These are phyloP conservation scores for Piprites chloris DNA, from an alignment of 2,113 vertebrate genomes.

Conservation along the genomic window DNA sequence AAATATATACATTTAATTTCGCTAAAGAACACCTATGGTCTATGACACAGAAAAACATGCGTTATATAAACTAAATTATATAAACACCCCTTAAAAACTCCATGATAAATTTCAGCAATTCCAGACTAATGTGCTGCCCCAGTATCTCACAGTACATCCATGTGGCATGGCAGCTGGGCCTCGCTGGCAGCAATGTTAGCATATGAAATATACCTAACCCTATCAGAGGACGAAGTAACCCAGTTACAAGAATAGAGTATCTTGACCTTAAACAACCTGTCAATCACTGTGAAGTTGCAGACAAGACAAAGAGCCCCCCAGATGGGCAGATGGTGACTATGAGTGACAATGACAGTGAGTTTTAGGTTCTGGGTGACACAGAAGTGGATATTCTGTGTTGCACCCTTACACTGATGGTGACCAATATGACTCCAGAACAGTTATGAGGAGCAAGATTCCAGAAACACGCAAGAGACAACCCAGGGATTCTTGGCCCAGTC, in stretches of 20 bases:
- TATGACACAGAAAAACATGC: neutral
- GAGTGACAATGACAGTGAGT: neutral
- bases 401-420: neutral
- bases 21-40: neutral
- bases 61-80: neutral
- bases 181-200: neutral
- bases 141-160: neutral
- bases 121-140: accelerated
- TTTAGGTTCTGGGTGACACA: neutral
- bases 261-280: neutral
- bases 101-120: neutral
- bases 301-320: neutral
- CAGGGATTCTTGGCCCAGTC: accelerated
- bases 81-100: neutral
- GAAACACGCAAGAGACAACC: neutral
- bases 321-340: accelerated
- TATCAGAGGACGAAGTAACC: accelerated
- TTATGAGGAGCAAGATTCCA: neutral
- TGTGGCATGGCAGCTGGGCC: neutral
- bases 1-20: neutral
- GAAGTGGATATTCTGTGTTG: neutral
- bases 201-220: neutral
- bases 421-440: neutral
- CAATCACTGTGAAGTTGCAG: neutral
- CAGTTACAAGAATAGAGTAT: neutral